A percentile compares a stretch with the other conserved stretches of the same genome.
Evolutionary conservation across 2,888 invertebrate species (phyloP).

Genomic region (Nezara viridula): DNA sequence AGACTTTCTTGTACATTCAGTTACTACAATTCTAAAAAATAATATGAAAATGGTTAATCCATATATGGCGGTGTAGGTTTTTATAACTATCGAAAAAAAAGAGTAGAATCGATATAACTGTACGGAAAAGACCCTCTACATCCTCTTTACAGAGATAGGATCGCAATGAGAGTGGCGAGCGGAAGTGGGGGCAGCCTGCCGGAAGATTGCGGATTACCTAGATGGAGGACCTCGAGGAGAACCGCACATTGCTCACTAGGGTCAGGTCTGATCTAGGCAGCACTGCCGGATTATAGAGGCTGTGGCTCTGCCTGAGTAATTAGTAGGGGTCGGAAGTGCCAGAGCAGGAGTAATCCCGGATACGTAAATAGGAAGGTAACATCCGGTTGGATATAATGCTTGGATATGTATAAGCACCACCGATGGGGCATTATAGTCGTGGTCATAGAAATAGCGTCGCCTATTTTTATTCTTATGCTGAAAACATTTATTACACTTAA

Average conservation of each 20-base stretch:
- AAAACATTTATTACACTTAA: too few relatives aligned
- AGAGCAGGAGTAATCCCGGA: background rate
- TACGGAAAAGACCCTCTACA: background rate
- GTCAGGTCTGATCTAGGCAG: background rate
- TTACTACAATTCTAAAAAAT: too few relatives aligned
- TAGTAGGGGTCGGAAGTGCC: background rate
- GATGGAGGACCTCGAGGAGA: background rate
- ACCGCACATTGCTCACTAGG: conserved; percentile 15
- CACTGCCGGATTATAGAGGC: conserved; percentile 11
- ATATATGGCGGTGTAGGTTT: too few relatives aligned
- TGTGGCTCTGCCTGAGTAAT: background rate
- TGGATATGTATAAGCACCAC: too few relatives aligned
- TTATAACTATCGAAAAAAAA: too few relatives aligned
- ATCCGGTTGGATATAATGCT: background rate
- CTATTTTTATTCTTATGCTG: too few relatives aligned
- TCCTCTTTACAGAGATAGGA: background rate
- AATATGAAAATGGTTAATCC: too few relatives aligned
- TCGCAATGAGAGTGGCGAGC: background rate
- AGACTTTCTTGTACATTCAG: too few relatives aligned
- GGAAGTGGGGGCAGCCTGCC: background rate
- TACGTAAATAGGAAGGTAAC: background rate
- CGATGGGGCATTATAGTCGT: too few relatives aligned
- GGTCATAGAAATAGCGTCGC: too few relatives aligned
- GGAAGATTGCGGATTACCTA: conserved; percentile 34
- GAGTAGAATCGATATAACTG: background rate